Conservation (phyloP, 92 coral and sea anemone genomes). For the Phenganax stokvisi region DNA sequence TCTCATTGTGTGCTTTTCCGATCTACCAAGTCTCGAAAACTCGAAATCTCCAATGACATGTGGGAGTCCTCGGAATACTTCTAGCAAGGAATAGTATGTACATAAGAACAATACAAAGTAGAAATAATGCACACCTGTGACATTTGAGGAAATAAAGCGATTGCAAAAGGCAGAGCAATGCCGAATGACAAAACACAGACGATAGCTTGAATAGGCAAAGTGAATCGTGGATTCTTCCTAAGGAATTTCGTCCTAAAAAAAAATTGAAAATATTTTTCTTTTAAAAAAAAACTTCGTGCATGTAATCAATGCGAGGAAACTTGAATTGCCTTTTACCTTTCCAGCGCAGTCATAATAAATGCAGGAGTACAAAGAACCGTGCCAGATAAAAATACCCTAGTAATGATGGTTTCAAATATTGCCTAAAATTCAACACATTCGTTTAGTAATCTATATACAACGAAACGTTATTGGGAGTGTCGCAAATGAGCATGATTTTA, state of each 20-base stretch:
- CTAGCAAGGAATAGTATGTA: background rate
- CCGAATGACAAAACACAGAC: conserved; percentile 85
- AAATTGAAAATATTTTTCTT: background rate
- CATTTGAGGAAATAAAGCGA: conserved; percentile 85
- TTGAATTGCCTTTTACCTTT: conserved; percentile 51
- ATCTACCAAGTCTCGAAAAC: too few relatives aligned
- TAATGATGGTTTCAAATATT: conserved; percentile 86
- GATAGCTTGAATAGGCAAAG: conserved; percentile 70
- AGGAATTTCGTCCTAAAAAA: conserved; percentile 66
- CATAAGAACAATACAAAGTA: too few relatives aligned
- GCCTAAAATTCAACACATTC: conserved; percentile 52
- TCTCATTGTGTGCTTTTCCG: too few relatives aligned
- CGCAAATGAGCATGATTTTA: background rate
- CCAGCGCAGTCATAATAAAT: conserved; percentile 71
- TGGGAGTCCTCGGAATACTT: background rate
- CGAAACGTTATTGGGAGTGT: background rate
- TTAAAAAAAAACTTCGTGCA: background rate
- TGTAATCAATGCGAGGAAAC: background rate
- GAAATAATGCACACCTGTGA: conserved; percentile 56
- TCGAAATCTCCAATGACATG: background rate
- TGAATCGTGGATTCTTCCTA: conserved; percentile 65
- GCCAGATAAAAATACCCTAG: conserved; percentile 73
- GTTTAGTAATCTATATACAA: background rate
- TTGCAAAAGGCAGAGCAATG: conserved; percentile 83
- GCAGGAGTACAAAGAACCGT: conserved; percentile 82